phyloP scores from a whole-genome alignment of 2,797 vertebrate genomes.

The Takifugu rubripes region DNA sequence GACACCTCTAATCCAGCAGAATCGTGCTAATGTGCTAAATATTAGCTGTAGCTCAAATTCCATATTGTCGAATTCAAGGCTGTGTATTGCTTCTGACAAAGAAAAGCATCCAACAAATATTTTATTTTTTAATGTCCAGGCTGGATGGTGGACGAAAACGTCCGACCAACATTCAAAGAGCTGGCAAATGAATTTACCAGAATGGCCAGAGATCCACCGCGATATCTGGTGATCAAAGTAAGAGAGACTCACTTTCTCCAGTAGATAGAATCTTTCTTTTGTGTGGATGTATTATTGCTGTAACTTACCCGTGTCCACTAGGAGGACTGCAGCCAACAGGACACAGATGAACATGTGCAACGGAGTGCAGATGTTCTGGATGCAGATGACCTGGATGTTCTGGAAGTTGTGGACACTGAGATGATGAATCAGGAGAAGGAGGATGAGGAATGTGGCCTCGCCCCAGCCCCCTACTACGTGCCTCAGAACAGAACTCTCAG shows the following conservation, averaged over 20 bases:
- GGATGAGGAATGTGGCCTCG: slow-evolving; percentile 41
- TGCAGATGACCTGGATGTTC: slow-evolving; percentile 72
- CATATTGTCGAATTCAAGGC: too few species aligned
- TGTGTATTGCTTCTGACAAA: neutral
- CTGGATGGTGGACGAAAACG: slow-evolving; percentile 98
- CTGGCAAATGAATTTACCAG: slow-evolving; percentile 92
- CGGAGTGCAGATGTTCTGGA: slow-evolving; percentile 77
- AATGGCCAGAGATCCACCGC: slow-evolving; percentile 92
- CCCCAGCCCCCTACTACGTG: slow-evolving; percentile 55
- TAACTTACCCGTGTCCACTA: slow-evolving; percentile 29
- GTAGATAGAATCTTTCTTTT: neutral
- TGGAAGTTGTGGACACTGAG: slow-evolving; percentile 68
- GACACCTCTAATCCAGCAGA: neutral
- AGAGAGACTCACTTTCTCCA: slow-evolving; percentile 24
- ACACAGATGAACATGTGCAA: slow-evolving; percentile 75
- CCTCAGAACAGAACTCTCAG: slow-evolving; percentile 65
- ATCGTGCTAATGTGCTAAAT: neutral
- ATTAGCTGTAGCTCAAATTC: neutral
- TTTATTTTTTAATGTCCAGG: slow-evolving; percentile 64
- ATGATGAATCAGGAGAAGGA: slow-evolving; percentile 69
- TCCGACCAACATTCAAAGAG: slow-evolving; percentile 95
- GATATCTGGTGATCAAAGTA: slow-evolving; percentile 94
- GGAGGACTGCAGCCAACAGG: slow-evolving; percentile 66
- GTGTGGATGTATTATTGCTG: neutral
- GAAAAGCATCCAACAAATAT: neutral